A percentile compares a stretch with the other conserved stretches of the same genome.
phyloP scores from a whole-genome alignment of 1,140 invertebrate genomes.

The Brachionus manjavacas region DNA sequence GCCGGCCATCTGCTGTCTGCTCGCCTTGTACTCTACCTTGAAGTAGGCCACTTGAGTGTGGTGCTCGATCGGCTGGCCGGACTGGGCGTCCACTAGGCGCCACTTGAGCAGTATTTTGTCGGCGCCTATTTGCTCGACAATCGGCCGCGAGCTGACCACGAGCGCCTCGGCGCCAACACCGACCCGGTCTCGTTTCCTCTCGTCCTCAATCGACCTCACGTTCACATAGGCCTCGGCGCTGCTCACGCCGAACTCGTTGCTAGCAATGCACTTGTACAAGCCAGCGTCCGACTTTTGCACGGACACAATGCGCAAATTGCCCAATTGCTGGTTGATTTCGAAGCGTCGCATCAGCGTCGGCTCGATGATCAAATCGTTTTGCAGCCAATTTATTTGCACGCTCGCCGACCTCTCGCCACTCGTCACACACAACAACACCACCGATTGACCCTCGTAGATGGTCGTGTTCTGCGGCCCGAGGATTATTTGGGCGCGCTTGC shows the following conservation, averaged over 20 bases:
- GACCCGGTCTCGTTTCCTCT: constrained; percentile 55
- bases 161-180: constrained; percentile 49
- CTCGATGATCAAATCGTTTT: constrained; percentile 41
- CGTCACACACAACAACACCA: constrained; percentile 32
- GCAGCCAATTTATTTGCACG: constrained; percentile 37
- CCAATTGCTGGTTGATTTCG: constrained; percentile 40
- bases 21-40: constrained; percentile 29
- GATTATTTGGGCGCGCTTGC: constrained; percentile 4
- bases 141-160: background rate
- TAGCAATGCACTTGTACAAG: constrained; percentile 43
- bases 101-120: constrained; percentile 42
- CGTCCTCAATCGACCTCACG: constrained; percentile 14
- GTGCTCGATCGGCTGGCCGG: no score
- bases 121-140: background rate
- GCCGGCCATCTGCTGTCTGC: no score
- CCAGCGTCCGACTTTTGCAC: constrained; percentile 42
- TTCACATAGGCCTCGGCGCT: constrained; percentile 36
- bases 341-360: constrained; percentile 39
- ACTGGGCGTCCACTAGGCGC: constrained; percentile 32
- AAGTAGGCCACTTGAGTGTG: background rate
- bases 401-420: background rate
- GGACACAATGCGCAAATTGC: constrained; percentile 41
- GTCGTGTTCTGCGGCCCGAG: constrained; percentile 44
- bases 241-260: constrained; percentile 33
- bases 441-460: constrained; percentile 30